Conservation (phyloP, 2,113 vertebrate species). For the Lepus timidus region DNA sequence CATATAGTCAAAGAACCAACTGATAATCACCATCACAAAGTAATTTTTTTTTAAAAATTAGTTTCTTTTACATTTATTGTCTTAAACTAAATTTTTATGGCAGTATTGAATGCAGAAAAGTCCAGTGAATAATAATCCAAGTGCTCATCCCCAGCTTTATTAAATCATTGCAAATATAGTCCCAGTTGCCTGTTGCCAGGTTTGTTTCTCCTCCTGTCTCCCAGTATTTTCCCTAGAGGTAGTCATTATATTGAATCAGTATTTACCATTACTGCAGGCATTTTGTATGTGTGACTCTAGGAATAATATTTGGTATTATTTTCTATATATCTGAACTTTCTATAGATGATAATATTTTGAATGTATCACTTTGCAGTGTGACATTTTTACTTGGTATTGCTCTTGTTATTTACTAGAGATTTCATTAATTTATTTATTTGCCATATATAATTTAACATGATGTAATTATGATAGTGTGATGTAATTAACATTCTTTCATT, state of each 20-base stretch:
- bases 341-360: conserved; percentile 28
- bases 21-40: conserved; percentile 89
- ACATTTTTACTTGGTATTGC: not conserved
- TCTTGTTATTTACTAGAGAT: conserved; percentile 50
- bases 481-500: not conserved
- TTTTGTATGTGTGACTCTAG: conserved; percentile 38
- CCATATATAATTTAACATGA: conserved; percentile 12
- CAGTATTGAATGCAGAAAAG: conserved; percentile 26
- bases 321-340: not conserved
- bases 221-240: not conserved
- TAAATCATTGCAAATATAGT: conserved; percentile 40
- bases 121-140: conserved; percentile 48
- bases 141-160: conserved; percentile 32
- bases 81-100: conserved; percentile 28
- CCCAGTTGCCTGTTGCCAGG: not conserved
- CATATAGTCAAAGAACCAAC: conserved; percentile 94
- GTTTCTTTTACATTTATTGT: conserved; percentile 59
- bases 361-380: not conserved
- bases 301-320: not conserved
- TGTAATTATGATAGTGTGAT: not conserved
- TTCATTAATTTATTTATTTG: conserved; percentile 1
- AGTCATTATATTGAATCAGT: not conserved
- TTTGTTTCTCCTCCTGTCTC: not conserved
- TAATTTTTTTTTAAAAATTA: conserved; percentile 83
- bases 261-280: not conserved